Percentiles rank a stretch among this genome's conserved stretches.
Conservation (phyloP, 2,113 vertebrate genomes). For the Eretmochelys imbricata region DNA sequence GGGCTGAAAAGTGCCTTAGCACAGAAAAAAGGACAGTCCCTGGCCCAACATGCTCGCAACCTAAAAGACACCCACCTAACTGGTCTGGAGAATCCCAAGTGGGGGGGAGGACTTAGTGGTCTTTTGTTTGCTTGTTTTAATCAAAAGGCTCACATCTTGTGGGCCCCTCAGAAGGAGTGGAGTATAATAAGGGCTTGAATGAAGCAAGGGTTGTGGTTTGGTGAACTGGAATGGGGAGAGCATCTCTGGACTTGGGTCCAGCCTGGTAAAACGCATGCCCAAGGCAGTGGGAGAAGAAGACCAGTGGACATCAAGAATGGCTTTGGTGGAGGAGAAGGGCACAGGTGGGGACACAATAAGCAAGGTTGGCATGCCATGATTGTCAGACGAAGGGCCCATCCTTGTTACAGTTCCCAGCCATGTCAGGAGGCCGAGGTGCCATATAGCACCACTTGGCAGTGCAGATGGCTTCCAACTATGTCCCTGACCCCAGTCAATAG, state of each 20-base stretch:
- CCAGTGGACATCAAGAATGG: not conserved
- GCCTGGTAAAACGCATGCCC: not conserved
- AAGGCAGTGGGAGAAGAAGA: not conserved
- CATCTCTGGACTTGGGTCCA: not conserved
- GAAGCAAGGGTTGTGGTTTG: not conserved
- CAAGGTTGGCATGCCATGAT: not conserved
- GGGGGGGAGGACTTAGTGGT: not conserved
- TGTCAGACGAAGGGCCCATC: not conserved
- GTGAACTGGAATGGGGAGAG: not conserved
- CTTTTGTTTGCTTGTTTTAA: not conserved
- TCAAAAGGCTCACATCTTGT: not conserved
- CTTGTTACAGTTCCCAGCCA: not conserved
- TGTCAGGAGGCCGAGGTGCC: fast-evolving
- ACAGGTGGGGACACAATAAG: not conserved
- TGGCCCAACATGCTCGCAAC: not conserved
- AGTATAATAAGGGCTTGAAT: not conserved
- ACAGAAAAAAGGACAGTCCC: not conserved
- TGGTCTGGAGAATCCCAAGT: not conserved
- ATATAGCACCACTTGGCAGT: not conserved
- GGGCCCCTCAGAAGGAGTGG: not conserved
- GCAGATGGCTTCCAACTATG: not conserved
- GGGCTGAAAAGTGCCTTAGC: not conserved
- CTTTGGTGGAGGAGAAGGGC: not conserved
- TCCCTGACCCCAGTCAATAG: not conserved
- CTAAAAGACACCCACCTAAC: not conserved